These are phyloP conservation scores for Phoenicopterus ruber DNA, from an alignment of 2,113 vertebrate genomes.

Conservation along the genomic window DNA sequence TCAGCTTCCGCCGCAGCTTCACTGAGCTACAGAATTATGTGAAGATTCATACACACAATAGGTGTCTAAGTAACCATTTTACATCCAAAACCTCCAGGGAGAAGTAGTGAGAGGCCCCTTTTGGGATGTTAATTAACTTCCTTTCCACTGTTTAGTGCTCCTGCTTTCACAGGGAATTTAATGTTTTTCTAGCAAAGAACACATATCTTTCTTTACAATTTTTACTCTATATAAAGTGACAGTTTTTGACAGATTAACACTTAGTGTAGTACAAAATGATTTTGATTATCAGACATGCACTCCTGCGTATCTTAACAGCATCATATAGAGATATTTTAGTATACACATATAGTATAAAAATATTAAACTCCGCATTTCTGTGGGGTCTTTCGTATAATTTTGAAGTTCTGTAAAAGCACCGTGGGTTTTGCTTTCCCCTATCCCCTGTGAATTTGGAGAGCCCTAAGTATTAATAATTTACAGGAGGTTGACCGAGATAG, in stretches of 20 bases:
- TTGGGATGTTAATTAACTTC: slow-evolving; percentile 65
- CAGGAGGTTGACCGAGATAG: not conserved
- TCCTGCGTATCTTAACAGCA: not conserved
- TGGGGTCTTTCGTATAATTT: not conserved
- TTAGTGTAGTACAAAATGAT: not conserved
- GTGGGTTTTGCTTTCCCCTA: not conserved
- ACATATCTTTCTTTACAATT: not conserved
- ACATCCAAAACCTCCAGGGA: slow-evolving; percentile 13
- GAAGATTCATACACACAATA: slow-evolving; percentile 33
- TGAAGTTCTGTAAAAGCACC: not conserved
- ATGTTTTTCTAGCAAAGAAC: not conserved
- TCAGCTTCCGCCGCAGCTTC: not conserved
- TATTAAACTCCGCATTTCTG: not conserved
- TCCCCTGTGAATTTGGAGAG: not conserved
- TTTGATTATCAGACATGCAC: not conserved
- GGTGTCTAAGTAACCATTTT: slow-evolving; percentile 54
- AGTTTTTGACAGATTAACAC: not conserved
- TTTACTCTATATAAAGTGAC: not conserved
- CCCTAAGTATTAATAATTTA: not conserved
- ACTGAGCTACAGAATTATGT: not conserved
- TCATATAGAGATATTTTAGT: not conserved
- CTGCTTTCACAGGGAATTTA: slow-evolving; percentile 28
- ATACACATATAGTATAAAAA: not conserved
- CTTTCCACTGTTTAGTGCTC: slow-evolving; percentile 52
- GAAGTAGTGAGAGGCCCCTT: slow-evolving; percentile 22